Conservation (phyloP, 2,888 invertebrate genomes). For the Ecliptopera silaceata region DNA sequence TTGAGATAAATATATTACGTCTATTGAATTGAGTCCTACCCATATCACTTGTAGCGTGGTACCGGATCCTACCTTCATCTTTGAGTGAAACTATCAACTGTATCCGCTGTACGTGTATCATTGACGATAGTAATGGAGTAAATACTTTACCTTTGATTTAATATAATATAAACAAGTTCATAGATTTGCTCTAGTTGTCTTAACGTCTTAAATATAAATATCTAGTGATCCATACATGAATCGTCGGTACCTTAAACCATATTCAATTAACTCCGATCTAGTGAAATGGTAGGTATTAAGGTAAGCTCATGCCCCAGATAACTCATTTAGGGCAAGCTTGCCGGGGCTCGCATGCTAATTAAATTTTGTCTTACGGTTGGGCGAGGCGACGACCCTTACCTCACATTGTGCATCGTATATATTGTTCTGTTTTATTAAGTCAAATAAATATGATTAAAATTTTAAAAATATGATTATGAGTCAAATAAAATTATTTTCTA, state of each 20-base stretch:
- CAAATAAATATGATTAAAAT: no score
- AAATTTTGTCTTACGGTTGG: conserved; percentile 35
- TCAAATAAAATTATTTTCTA: no score
- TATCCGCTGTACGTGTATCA: conserved; percentile 23
- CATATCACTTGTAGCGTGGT: conserved; percentile 23
- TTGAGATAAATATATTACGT: neutral
- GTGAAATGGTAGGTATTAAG: conserved; percentile 7
- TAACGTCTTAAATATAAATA: no score
- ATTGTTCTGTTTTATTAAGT: neutral
- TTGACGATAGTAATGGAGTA: neutral
- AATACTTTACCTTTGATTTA: no score
- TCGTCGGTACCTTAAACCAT: conserved; percentile 1
- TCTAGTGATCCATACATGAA: neutral
- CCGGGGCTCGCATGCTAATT: conserved; percentile 39
- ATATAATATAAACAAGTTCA: no score
- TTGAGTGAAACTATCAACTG: conserved; percentile 33
- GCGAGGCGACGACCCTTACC: conserved; percentile 12
- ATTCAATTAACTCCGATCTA: conserved; percentile 19
- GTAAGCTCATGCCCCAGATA: conserved; percentile 15
- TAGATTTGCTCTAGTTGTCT: no score
- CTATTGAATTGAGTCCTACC: conserved; percentile 16
- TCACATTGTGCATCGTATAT: conserved; percentile 15
- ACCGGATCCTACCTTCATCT: conserved; percentile 4
- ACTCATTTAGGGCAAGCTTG: conserved; percentile 12
- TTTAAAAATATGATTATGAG: no score